A percentile compares a stretch with the other conserved stretches of the same genome.
Evolutionary conservation across 2,888 invertebrate species (phyloP).

Genomic region (Monopis laevigella): DNA sequence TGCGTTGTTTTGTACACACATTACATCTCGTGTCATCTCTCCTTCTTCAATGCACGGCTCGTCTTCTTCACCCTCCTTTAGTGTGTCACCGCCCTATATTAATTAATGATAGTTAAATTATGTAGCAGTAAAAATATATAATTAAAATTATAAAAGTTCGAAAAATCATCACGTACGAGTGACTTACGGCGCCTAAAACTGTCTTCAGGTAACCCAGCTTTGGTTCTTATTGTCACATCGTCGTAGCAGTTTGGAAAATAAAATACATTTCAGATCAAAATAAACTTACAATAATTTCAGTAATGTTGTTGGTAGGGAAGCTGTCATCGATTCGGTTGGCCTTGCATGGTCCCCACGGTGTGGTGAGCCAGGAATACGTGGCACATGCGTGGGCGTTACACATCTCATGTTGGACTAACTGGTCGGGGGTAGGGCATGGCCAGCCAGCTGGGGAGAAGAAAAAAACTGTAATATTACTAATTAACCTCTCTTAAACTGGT

Average conservation of each 20-base stretch:
- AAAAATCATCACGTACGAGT: too few relatives aligned
- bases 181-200: too few relatives aligned
- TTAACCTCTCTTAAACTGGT: too few relatives aligned
- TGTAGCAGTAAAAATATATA: neutral
- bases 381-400: constrained; percentile 68
- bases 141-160: too few relatives aligned
- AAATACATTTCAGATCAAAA: neutral
- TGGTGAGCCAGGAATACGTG: constrained; percentile 69
- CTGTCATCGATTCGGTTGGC: constrained; percentile 39
- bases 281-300: constrained; percentile 39
- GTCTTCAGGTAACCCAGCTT: too few relatives aligned
- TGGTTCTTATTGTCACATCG: too few relatives aligned
- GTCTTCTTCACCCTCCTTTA: constrained; percentile 47
- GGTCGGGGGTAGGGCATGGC: constrained; percentile 64
- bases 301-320: constrained; percentile 26
- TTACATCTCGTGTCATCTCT: constrained; percentile 57
- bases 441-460: constrained; percentile 50
- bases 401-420: constrained; percentile 62
- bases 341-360: constrained; percentile 68
- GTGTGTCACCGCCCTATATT: constrained; percentile 42
- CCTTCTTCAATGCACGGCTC: constrained; percentile 59
- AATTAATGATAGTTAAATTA: constrained; percentile 2
- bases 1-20: constrained; percentile 68
- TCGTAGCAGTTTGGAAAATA: neutral
- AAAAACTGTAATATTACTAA: too few relatives aligned